phyloP scores from a whole-genome alignment of 2,888 invertebrate species.

The Lucinisca nassula region DNA sequence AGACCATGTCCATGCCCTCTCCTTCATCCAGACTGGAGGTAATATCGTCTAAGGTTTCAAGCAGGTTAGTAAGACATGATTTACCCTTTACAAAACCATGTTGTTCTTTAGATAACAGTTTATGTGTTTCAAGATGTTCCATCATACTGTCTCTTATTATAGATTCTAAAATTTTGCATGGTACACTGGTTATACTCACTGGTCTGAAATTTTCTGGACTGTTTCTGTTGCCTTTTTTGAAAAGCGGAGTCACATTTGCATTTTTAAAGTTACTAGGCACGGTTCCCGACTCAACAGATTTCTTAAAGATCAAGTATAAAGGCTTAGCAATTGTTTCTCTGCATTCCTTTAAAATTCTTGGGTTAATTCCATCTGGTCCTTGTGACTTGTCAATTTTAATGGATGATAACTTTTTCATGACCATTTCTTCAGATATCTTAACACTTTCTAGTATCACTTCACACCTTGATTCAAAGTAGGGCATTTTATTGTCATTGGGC shows the following conservation, averaged over 20 bases:
- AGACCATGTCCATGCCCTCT: background rate
- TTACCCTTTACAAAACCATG: background rate
- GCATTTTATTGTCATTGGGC: background rate
- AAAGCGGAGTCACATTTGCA: background rate
- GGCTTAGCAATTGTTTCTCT: background rate
- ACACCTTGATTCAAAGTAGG: background rate
- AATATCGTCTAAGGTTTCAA: background rate
- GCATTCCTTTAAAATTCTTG: background rate
- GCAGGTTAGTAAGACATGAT: background rate
- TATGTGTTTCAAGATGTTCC: background rate
- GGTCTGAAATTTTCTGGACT: background rate
- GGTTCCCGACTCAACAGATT: background rate
- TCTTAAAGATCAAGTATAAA: slow-evolving; percentile 1
- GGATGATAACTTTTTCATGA: background rate
- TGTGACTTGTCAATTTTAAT: background rate
- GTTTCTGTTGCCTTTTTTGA: background rate
- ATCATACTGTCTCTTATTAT: background rate
- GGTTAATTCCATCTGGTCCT: background rate
- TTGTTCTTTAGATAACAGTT: background rate
- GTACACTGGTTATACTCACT: background rate
- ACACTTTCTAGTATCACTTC: background rate
- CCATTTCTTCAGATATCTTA: background rate
- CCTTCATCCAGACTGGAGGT: background rate
- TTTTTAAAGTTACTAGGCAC: background rate
- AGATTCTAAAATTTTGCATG: background rate